Base-by-base conservation (phyloP, 2,797 vertebrate species). In the Centroberyx gerrardi region DNA sequence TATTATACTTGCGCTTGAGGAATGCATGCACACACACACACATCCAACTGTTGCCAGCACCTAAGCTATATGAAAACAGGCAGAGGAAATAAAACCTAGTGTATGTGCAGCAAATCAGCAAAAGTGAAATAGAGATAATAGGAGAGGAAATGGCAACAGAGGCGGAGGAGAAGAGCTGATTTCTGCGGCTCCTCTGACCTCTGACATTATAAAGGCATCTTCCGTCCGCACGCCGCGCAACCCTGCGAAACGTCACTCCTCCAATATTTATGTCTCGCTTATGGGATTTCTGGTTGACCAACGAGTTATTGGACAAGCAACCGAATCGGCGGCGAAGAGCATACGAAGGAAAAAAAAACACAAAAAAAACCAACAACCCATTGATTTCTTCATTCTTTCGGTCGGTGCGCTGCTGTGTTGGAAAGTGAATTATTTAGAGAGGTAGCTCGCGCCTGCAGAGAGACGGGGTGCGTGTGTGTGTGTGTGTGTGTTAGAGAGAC, bases 391-490 rank as follows among this genome's bases (percentile, higher is more conserved):
- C 12, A 49, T 61, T 38, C 29, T 29, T 18, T 53, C 48, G 31
- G 49, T 5, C 27, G 27, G 52, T 63, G 52, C 33, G 18, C 14
- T 27, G 52, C 31, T 59, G 62, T 51, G 54, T 44, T 44, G n/a
- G 48, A 60, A 59, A 38, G 61, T 80, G 42, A 80, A 83, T 72
- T 76, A 83, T 83, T 80, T 65, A 80, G 42, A 64, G 49, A n/a
- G 28, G 48, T 13, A 66, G 42, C 49, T 52, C 36, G 36, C 9
- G 56, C 17, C 54, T 59, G 28, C 62, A 31, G 40, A 33, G 48
- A 15, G 27, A 22, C 12, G n/a, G 22, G 18, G 40, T n/a, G 53
- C 28, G 15, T n/a, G 53, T 9, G n/a, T n/a, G n/a, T n/a, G n/a
- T n/a, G n/a, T n/a, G n/a, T n/a, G 51, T 18, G 13, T 2, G 5